Evolutionary conservation across 2,113 vertebrate species (phyloP).

Genomic region (Lontra canadensis): DNA sequence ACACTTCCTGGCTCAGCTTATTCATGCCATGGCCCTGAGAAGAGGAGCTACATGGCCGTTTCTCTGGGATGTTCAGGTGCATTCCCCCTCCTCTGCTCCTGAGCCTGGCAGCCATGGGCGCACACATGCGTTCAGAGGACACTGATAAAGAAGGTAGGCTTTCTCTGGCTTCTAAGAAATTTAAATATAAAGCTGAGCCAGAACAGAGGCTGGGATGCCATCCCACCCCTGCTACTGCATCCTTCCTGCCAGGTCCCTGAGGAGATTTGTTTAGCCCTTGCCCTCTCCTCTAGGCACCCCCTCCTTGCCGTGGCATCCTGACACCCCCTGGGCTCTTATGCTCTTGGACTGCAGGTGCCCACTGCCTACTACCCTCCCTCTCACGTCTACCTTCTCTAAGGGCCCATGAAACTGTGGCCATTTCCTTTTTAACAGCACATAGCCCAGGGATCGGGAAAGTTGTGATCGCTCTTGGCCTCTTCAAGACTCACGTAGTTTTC

Average conservation of each 20-base stretch:
- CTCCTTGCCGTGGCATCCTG: background rate
- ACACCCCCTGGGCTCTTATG: background rate
- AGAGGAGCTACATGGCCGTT: conserved; percentile 11
- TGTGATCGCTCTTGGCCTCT: background rate
- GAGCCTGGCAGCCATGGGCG: background rate
- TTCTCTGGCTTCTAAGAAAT: background rate
- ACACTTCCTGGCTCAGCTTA: background rate
- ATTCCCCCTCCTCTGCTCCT: background rate
- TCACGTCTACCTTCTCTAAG: background rate
- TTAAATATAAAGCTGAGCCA: background rate
- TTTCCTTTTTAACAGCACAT: background rate
- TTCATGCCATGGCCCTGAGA: background rate
- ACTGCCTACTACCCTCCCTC: background rate
- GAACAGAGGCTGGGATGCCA: background rate
- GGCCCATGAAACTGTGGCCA: background rate
- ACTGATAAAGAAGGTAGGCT: background rate
- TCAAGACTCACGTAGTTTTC: background rate
- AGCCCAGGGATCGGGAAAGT: background rate
- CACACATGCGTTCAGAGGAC: background rate
- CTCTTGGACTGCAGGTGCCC: background rate
- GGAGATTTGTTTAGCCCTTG: background rate
- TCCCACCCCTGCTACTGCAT: background rate
- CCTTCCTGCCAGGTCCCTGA: background rate
- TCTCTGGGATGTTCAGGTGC: conserved; percentile 37
- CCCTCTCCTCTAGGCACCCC: background rate